Evolutionary conservation across 2,797 vertebrate species (phyloP), one percentile per base, ranked within the genome.

Genomic region (Chaetodon trifasciatus): DNA sequence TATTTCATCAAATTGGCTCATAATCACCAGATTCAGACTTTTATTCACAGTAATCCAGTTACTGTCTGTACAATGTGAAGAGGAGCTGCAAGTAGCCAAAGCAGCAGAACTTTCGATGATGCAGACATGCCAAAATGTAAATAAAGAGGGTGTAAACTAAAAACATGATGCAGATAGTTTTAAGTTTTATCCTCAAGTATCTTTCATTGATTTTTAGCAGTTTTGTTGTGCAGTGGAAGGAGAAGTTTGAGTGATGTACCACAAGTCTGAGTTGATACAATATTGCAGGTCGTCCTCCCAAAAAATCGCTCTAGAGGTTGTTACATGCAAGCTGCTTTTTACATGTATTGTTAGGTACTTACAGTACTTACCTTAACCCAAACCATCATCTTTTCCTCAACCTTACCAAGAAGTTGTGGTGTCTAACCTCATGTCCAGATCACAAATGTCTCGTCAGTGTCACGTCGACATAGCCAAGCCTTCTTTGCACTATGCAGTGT

Each of bases 1-100:
- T 40, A 50, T 52, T 85, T 79, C 44, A 71, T 82, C 44, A 67
- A 21, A 65, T 76, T 24, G 13, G 13, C n/a, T 62, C n/a, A 42
- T 24, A 8, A 62, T 23, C 56, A 37, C 32, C 56, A 37, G 8
- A 58, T 19, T 21, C 56, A 21, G 32, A 19, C 32, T 58, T 23
- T 62, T 61, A 6, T 23, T 13, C 10, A 23, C 5, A 40, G 58
- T 40, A 15, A 15, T 23, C 39, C 37, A 40, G 17, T n/a, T 50
- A 8, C n/a, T 53, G 11, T 40, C 10, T 39, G 21, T 8, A 23
- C 37, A 7, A 61, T 39, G 37, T 40, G 19, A 60, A 21, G 55
- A 56, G 55, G 8, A 52, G 9, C 49, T 23, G 49, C 49, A 11
- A 8, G 24, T 24, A 55, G 52, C 23, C 52, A 28, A 55, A 6